phyloP scores from a whole-genome alignment of 2,888 invertebrate genomes.

The Marronus borbonicus region DNA sequence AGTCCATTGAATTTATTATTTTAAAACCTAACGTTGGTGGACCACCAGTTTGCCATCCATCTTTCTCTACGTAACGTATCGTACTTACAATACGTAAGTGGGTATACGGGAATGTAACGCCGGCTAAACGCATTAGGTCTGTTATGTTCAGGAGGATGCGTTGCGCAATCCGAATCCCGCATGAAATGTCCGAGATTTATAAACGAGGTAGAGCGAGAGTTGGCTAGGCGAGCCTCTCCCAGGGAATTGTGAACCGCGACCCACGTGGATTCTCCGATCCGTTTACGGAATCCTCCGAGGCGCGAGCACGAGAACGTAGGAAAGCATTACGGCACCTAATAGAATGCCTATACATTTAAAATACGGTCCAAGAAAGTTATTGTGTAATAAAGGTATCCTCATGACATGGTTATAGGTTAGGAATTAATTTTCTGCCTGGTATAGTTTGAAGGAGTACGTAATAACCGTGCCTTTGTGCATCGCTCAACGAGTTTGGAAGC shows the following conservation, averaged over 20 bases:
- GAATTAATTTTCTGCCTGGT: not conserved
- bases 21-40: not conserved
- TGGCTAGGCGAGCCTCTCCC: slow-evolving; percentile 15
- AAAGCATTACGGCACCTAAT: not conserved
- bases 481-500: too few species aligned
- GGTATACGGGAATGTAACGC: not conserved
- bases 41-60: not conserved
- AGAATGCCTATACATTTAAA: not conserved
- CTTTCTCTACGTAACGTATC: not conserved
- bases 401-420: slow-evolving; percentile 9
- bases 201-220: slow-evolving; percentile 7
- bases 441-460: slow-evolving; percentile 8
- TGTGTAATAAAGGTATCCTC: not conserved
- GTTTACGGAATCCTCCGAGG: slow-evolving; percentile 19
- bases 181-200: slow-evolving; percentile 28
- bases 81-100: not conserved
- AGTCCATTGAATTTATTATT: not conserved
- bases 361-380: not conserved
- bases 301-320: not conserved
- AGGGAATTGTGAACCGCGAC: slow-evolving; percentile 7
- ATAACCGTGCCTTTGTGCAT: not conserved
- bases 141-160: slow-evolving; percentile 14
- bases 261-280: slow-evolving; percentile 10
- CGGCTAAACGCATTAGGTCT: not conserved
- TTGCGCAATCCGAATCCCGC: slow-evolving; percentile 18